These are phyloP conservation scores for Trichomalopsis sarcophagae DNA, from an alignment of 1,140 invertebrate species.

Conservation along the genomic window DNA sequence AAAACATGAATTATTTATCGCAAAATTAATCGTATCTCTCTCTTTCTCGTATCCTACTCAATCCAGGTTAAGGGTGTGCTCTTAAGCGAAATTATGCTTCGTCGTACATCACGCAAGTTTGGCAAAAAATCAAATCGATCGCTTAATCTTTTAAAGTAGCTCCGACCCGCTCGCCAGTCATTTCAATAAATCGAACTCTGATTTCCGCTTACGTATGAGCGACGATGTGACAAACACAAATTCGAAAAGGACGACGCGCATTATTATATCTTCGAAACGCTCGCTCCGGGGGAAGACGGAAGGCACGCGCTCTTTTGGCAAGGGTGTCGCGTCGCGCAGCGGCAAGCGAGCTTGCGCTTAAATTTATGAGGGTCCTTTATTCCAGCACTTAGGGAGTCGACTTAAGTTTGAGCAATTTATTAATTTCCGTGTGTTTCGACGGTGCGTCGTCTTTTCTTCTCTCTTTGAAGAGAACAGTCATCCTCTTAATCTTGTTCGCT, in stretches of 20 bases:
- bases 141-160: constrained; percentile 30
- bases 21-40: not conserved
- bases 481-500: constrained; percentile 50
- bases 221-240: constrained; percentile 1
- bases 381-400: constrained; percentile 63
- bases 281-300: not conserved
- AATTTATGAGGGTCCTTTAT: constrained; percentile 70
- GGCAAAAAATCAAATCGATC: constrained; percentile 32
- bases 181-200: constrained; percentile 29
- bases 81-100: not conserved
- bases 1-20: not conserved
- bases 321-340: constrained; percentile 42
- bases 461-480: constrained; percentile 24
- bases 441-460: constrained; percentile 44
- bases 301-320: constrained; percentile 34
- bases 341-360: constrained; percentile 59
- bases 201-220: not conserved
- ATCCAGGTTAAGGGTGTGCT: not conserved
- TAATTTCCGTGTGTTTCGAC: constrained; percentile 67
- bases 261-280: constrained; percentile 27
- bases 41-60: not conserved
- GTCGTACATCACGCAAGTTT: constrained; percentile 15
- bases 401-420: constrained; percentile 71
- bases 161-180: not conserved
- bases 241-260: constrained; percentile 17